A percentile compares a stretch with the other conserved stretches of the same genome.
These are phyloP conservation scores for Maccullochella peelii DNA, from an alignment of 2,113 vertebrate species.

Conservation along the genomic window DNA sequence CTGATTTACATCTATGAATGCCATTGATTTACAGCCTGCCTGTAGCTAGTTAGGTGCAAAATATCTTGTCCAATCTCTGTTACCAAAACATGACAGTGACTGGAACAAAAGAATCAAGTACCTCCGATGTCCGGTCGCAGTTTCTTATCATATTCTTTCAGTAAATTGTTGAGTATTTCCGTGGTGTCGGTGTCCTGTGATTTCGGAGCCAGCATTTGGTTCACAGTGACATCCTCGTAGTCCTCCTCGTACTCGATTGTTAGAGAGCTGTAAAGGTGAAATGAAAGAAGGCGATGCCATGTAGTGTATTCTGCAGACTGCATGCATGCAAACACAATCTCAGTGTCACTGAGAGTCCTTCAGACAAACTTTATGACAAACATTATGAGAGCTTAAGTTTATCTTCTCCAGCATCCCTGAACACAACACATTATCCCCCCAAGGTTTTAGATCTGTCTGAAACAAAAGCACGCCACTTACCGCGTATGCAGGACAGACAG, in stretches of 20 bases:
- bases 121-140: constrained; percentile 96
- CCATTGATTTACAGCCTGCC: background rate
- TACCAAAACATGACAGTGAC: constrained; percentile 52
- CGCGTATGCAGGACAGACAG: constrained; percentile 88
- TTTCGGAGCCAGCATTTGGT: constrained; percentile 92
- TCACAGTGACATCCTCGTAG: constrained; percentile 90
- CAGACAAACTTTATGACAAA: constrained; percentile 14
- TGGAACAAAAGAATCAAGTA: constrained; percentile 66
- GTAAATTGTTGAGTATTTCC: constrained; percentile 92
- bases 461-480: constrained; percentile 83
- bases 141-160: constrained; percentile 96
- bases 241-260: constrained; percentile 89
- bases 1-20: background rate
- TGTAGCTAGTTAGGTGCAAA: background rate
- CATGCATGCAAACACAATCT: background rate
- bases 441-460: no score
- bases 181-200: constrained; percentile 92
- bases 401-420: background rate
- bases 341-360: background rate
- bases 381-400: background rate
- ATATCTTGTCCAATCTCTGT: background rate
- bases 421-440: background rate
- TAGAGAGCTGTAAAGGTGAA: constrained; percentile 82
- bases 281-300: background rate
- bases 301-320: background rate